Conservation (phyloP, 1,140 invertebrate genomes). For the Scaptomyza hsui region DNA sequence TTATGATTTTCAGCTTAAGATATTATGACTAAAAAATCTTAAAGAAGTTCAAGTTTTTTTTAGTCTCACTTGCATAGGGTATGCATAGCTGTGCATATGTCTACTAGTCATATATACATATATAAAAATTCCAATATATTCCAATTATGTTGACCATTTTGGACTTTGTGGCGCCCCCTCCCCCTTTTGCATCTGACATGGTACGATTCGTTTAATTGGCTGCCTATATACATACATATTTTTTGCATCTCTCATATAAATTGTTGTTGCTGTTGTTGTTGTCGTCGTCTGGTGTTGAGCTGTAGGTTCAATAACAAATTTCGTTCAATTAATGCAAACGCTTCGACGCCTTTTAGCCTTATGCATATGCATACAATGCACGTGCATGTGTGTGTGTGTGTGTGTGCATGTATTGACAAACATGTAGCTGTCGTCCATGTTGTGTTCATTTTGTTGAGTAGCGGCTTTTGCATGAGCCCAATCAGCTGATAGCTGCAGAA, state of each 20-base stretch:
- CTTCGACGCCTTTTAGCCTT: not conserved
- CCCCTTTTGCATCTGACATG: conserved; percentile 4
- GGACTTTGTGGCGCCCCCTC: not conserved
- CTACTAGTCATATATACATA: not conserved
- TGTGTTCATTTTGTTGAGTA: conserved; percentile 11
- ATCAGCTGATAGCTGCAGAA: conserved; percentile 21
- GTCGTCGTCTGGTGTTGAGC: not conserved
- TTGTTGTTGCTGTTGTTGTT: not conserved
- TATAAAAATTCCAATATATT: not conserved
- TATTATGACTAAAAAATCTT: no score
- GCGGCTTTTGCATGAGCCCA: conserved; percentile 26
- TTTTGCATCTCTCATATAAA: no score
- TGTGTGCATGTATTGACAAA: conserved; percentile 8
- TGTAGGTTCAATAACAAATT: not conserved
- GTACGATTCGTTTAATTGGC: conserved; percentile 12
- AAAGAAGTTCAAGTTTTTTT: no score
- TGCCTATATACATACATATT: not conserved
- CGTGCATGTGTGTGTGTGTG: no score
- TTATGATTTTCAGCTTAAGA: no score
- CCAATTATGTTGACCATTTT: conserved; percentile 5
- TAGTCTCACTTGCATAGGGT: no score
- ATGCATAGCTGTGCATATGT: no score
- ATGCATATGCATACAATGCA: not conserved
- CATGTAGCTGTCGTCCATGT: conserved; percentile 10
- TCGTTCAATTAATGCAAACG: conserved; percentile 3